A percentile compares a stretch with the other conserved stretches of the same genome.
These are phyloP conservation scores for Lucilia sericata DNA, from an alignment of 1,140 invertebrate genomes.

Conservation along the genomic window DNA sequence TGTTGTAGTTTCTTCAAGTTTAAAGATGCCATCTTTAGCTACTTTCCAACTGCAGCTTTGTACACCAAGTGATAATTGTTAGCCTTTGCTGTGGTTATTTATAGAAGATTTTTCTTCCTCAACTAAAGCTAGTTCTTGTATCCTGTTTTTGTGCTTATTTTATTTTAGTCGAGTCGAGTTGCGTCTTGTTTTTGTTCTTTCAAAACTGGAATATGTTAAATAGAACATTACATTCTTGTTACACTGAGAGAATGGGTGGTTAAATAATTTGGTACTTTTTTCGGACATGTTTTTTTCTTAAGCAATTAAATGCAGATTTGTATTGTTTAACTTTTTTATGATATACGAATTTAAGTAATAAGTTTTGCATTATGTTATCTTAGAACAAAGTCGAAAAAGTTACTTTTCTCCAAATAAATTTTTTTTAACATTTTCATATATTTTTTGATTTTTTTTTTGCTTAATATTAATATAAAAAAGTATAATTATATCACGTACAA, in stretches of 20 bases:
- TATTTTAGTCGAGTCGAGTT: neutral
- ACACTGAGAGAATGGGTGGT: neutral
- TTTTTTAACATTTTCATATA: no score
- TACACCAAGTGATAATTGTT: neutral
- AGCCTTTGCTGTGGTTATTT: neutral
- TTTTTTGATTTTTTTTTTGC: no score
- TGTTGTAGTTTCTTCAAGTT: neutral
- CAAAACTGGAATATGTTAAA: slow-evolving; percentile 10
- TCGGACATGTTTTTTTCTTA: no score
- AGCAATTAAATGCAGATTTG: no score
- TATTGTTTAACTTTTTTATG: no score
- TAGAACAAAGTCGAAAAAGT: no score
- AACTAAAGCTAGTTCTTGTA: neutral
- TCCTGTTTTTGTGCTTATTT: slow-evolving; percentile 7
- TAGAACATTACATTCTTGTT: slow-evolving; percentile 2
- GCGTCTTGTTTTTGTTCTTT: neutral
- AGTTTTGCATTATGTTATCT: no score
- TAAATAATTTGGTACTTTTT: no score
- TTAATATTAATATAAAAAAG: no score
- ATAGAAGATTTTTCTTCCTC: neutral
- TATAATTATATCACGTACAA: no score
- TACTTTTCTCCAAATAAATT: no score
- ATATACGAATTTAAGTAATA: no score
- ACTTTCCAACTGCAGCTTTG: neutral
- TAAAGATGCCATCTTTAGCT: neutral